Evolutionary conservation across 2,113 vertebrate genomes (phyloP).

Genomic region (Myiagra hebetior): DNA sequence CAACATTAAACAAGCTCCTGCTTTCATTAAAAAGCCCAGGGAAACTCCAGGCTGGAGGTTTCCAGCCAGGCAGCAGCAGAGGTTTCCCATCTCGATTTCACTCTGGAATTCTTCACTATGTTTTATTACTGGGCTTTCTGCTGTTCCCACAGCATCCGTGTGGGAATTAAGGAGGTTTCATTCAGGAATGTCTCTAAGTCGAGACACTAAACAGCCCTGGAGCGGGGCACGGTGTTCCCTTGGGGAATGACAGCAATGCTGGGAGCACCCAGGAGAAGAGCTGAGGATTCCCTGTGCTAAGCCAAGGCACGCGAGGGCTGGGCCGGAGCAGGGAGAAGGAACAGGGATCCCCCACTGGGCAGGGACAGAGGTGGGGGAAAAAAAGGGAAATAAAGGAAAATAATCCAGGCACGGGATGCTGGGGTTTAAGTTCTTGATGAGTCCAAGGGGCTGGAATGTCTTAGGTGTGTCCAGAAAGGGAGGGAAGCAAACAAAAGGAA

Average conservation of each 20-base stretch:
- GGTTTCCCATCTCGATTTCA: slow-evolving; percentile 54
- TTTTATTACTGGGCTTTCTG: slow-evolving; percentile 15
- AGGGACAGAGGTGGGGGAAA: neutral
- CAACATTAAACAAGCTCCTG: neutral
- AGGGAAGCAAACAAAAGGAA: neutral
- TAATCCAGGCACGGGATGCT: neutral
- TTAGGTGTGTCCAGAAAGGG: neutral
- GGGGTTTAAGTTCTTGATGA: neutral
- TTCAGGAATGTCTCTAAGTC: neutral
- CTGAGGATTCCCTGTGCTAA: neutral
- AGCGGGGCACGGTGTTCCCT: neutral
- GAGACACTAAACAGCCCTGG: neutral
- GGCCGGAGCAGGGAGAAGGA: rapidly evolving
- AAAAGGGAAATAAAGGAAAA: neutral
- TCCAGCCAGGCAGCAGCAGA: neutral
- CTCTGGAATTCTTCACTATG: neutral
- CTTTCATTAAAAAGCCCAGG: neutral
- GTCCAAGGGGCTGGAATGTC: neutral
- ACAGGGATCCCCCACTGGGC: neutral
- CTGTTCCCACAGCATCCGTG: neutral
- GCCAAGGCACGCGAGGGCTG: rapidly evolving
- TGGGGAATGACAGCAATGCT: neutral
- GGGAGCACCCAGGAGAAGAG: neutral
- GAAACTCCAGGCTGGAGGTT: neutral
- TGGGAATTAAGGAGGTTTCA: neutral